These are phyloP conservation scores for Thalpophila matura DNA, from an alignment of 2,888 invertebrate genomes.

Conservation along the genomic window DNA sequence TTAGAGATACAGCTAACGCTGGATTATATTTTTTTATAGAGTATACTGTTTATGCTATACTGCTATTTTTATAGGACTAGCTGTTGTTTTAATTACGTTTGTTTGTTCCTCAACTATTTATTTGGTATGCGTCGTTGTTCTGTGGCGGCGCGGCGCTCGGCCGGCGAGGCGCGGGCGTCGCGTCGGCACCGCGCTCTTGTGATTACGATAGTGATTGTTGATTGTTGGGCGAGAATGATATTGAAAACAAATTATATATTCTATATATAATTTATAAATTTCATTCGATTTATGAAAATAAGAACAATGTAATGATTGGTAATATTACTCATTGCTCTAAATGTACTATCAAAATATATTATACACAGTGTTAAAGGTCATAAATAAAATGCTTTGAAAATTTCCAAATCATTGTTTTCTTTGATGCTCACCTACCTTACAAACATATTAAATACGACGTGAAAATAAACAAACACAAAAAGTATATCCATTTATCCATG, in stretches of 20 bases:
- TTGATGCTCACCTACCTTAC: slow-evolving; percentile 52
- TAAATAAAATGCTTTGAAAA: slow-evolving; percentile 91
- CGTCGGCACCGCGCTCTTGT: slow-evolving; percentile 70
- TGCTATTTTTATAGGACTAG: slow-evolving; percentile 89
- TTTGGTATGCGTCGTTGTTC: slow-evolving; percentile 72
- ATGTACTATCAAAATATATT: slow-evolving; percentile 91
- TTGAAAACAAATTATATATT: slow-evolving; percentile 87
- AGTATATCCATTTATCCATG: no score
- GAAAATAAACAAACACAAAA: not conserved
- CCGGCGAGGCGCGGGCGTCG: slow-evolving; percentile 58
- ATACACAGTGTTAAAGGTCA: slow-evolving; percentile 91
- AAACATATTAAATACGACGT: not conserved
- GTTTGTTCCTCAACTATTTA: slow-evolving; percentile 73
- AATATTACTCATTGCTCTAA: slow-evolving; percentile 91
- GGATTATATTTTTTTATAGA: slow-evolving; percentile 90
- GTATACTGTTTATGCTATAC: slow-evolving; percentile 88
- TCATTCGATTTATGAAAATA: slow-evolving; percentile 89
- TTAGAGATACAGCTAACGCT: slow-evolving; percentile 87
- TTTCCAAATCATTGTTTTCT: slow-evolving; percentile 85
- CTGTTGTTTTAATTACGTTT: slow-evolving; percentile 80
- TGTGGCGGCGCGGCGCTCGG: slow-evolving; percentile 58
- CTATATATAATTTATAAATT: slow-evolving; percentile 89
- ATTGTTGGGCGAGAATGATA: slow-evolving; percentile 88
- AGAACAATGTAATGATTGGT: slow-evolving; percentile 91
- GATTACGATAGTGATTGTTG: slow-evolving; percentile 88